Evolutionary conservation across 2,797 vertebrate species (phyloP).

Genomic region (Luscinia megarhynchos): DNA sequence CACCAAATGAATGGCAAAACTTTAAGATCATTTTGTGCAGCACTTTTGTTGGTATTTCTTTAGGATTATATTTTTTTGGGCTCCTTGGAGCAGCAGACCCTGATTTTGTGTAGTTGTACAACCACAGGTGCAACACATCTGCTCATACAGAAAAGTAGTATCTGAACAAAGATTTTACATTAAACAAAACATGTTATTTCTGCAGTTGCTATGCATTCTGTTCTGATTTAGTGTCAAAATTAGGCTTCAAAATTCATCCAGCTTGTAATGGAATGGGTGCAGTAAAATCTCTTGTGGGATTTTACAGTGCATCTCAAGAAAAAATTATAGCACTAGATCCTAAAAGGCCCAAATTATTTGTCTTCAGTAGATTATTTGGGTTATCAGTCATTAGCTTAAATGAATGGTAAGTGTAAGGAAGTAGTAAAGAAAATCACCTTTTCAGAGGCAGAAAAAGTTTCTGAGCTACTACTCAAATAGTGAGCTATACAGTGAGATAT

Average conservation of each 20-base stretch:
- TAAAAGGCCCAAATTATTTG: neutral
- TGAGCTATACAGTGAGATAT: neutral
- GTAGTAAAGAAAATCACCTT: neutral
- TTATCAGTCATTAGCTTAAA: neutral
- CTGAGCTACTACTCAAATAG: neutral
- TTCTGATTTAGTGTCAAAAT: neutral
- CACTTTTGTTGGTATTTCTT: neutral
- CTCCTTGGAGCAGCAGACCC: neutral
- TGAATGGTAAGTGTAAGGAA: neutral
- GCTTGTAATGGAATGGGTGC: neutral
- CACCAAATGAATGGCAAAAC: neutral
- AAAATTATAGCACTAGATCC: neutral
- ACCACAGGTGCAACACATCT: neutral
- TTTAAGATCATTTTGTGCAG: neutral
- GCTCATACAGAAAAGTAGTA: neutral
- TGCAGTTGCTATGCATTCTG: neutral
- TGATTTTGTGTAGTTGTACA: neutral
- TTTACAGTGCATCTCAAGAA: neutral
- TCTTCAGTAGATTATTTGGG: neutral
- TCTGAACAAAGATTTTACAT: neutral
- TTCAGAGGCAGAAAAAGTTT: neutral
- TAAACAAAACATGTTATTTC: neutral
- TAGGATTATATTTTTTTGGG: accelerated
- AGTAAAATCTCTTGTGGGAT: neutral
- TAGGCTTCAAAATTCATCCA: neutral